Percentiles rank a stretch among this genome's conserved stretches.
Evolutionary conservation across 2,797 vertebrate genomes (phyloP).

Genomic region (Aldrovandia affinis): DNA sequence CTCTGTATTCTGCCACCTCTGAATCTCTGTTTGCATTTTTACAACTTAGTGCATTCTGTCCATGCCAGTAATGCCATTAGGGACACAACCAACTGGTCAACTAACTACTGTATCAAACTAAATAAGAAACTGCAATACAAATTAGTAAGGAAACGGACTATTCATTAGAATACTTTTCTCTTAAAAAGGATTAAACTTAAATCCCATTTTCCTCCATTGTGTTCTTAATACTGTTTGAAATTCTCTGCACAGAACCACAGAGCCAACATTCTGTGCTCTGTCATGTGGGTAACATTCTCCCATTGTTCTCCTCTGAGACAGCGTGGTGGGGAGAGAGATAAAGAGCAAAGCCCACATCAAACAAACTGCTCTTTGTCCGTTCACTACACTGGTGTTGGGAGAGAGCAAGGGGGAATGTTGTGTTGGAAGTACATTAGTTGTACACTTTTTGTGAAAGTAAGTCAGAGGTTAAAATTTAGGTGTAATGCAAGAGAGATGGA

Average conservation of each 20-base stretch:
- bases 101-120: background rate
- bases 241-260: constrained; percentile 23
- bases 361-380: constrained; percentile 35
- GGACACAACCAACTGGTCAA: background rate
- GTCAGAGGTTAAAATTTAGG: background rate
- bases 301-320: constrained; percentile 33
- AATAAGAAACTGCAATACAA: background rate
- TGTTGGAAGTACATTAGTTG: background rate
- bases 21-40: background rate
- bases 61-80: background rate
- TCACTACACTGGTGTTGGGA: constrained; percentile 21
- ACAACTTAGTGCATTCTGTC: background rate
- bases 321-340: constrained; percentile 22
- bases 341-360: constrained; percentile 37
- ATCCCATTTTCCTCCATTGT: constrained; percentile 4
- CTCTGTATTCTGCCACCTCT: background rate
- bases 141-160: background rate
- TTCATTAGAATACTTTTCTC: background rate
- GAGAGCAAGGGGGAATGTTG: background rate
- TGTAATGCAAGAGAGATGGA: background rate
- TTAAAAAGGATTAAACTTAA: background rate
- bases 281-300: constrained; percentile 26
- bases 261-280: constrained; percentile 4
- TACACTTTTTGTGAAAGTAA: no score
- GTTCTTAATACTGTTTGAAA: constrained; percentile 27